Evolutionary conservation across 2,888 invertebrate genomes (phyloP), one percentile per base, ranked within the genome.

Genomic region (Mythimna albipuncta): DNA sequence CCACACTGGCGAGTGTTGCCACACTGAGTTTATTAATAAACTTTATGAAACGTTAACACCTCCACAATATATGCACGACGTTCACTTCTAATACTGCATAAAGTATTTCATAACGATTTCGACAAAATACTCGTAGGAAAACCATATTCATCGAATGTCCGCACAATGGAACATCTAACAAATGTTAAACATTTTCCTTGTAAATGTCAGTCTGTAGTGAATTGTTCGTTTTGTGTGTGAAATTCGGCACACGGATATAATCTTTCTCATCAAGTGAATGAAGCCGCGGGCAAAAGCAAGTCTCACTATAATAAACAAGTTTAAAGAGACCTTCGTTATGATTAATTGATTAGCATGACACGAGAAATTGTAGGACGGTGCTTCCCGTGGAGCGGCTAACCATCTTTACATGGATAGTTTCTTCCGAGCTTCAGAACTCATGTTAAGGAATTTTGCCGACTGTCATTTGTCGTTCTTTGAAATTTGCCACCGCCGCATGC

Each of bases 21-120:
- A 62, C 44, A 77, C 62, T 10, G 44, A 19, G 19, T 35, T 44
- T 52, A 79, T 41, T 79, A 65, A 66, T 79, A 67, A 47, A 54
- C 52, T 73, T 54, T 66, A 73, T 65, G 72, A 72, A 78, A n/a
- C 52, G 35, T 41, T 55, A 54, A 50, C 55, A 65, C 50, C 41
- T 71, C 50, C 55, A 47, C 44, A 26, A 52, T n/a, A 58, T 38
- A 52, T 63, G 44, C 63, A 44, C 52, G 19, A 52, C 69, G 44
- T 59, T 54, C 47, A 54, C 38, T 59, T 47, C 32, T 16, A 59
- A 52, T 2, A 9, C 16, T 11, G 16, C 58, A 21, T 41, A n/a
- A n/a, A 64, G 5, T 38, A 47, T 64, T 64, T 32, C 13, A 21
- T n/a, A 38, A 71, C 32, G 26, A 59, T 41, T 70, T 50, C 26